Evolutionary conservation across 1,140 invertebrate genomes (phyloP), one percentile per base, ranked within the genome.

Genomic region (Campodea augens): DNA sequence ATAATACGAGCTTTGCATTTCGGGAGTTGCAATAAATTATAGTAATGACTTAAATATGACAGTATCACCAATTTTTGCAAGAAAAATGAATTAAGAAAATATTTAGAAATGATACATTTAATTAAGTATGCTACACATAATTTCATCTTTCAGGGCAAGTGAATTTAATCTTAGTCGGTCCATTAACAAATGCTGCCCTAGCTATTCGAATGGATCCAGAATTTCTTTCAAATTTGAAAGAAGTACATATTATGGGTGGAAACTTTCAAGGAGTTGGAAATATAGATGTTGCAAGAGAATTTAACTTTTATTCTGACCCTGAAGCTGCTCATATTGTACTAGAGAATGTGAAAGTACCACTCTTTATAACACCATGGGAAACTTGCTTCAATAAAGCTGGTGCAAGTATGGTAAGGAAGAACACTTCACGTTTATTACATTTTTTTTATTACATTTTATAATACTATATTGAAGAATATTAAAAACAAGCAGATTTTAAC

Each of bases 261-360:
- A 75, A 69, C 48, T 53, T 64, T 12, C 50, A 55, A n/a, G 65
- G 61, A 12, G 49, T 64, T 10, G 75, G 77, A 5, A 72, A 74
- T 43, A 51, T 59, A 2, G 51, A 50, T 10, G 58, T 66, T 0
- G 64, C 66, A 7, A 62, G 70, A 0, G 78, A 81, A 57, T 79
- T 73, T 53, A 81, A 81, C 58, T 79, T 80, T 51, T 55, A 57
- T 15, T 53, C 58, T 41, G 77, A 80, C 53, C 75, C 76, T 1
- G 71, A 75, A 54, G 69, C 74, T 12, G 71, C 74, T 39, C 60
- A 58, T 38, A 67, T 78, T 20, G 65, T 71, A 4, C 54, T 78
- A 0, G 67, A 60, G 29, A 62, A 68, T 43, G 48, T 50, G 1
- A 45, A 54, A 19, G 60, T 55, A 39, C 47, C 48, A 3, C 46